Percentiles rank a stretch among this genome's conserved stretches.
Conservation (phyloP, 2,888 invertebrate species). For the Callyntrura sp. region DNA sequence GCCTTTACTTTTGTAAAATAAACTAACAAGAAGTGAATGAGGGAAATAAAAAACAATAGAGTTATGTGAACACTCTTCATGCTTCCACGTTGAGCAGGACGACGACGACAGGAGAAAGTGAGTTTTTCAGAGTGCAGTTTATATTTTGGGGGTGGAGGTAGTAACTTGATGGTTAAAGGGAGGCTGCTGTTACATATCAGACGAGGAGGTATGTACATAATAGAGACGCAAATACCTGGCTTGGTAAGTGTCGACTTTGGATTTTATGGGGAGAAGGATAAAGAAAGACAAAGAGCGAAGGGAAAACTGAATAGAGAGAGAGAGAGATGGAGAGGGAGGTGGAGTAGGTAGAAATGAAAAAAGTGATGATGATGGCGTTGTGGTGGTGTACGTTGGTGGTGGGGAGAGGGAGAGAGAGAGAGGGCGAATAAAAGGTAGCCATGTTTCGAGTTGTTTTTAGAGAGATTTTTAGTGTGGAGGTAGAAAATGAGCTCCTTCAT, state of each 20-base stretch:
- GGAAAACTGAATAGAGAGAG: not conserved
- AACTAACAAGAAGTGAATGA: slow-evolving; percentile 36
- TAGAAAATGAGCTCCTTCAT: slow-evolving; percentile 72
- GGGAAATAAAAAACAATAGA: slow-evolving; percentile 72
- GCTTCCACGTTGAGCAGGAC: not conserved
- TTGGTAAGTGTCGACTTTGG: not conserved
- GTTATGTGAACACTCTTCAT: slow-evolving; percentile 12
- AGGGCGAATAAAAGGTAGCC: too few species aligned
- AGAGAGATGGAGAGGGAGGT: not conserved
- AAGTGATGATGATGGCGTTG: slow-evolving; percentile 49
- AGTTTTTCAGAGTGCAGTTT: slow-evolving; percentile 40
- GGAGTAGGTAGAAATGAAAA: not conserved
- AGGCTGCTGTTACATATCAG: not conserved
- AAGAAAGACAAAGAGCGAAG: not conserved
- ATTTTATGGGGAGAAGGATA: slow-evolving; percentile 23
- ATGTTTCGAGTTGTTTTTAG: slow-evolving; percentile 20
- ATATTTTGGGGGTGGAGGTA: slow-evolving; percentile 52
- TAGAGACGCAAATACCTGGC: too few species aligned
- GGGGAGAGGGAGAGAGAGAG: too few species aligned
- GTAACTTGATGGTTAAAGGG: slow-evolving; percentile 31
- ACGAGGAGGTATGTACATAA: not conserved
- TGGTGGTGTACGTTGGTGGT: slow-evolving; percentile 38
- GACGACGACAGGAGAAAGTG: not conserved
- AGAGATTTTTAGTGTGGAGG: slow-evolving; percentile 68
- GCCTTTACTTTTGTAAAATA: slow-evolving; percentile 8